Percentiles rank a stretch among this genome's conserved stretches.
These are phyloP conservation scores for Tympanuchus pallidicinctus DNA, from an alignment of 2,113 vertebrate genomes.

Conservation along the genomic window DNA sequence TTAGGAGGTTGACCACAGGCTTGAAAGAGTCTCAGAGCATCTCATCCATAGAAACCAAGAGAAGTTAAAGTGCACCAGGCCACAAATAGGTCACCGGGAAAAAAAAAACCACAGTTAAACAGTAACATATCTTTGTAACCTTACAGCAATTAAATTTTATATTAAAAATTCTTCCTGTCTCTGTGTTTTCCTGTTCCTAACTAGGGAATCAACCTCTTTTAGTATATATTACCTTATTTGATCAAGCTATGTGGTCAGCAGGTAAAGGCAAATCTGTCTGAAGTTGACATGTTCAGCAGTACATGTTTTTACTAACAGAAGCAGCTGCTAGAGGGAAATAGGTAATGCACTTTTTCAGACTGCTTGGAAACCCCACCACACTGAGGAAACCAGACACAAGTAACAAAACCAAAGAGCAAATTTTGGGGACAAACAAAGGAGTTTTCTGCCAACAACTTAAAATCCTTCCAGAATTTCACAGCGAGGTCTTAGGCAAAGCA, in stretches of 20 bases:
- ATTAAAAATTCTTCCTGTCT: not conserved
- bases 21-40: not conserved
- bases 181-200: not conserved
- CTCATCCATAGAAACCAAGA: not conserved
- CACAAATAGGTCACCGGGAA: not conserved
- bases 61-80: not conserved
- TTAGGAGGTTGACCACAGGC: not conserved
- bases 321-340: not conserved
- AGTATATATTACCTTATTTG: not conserved
- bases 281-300: not conserved
- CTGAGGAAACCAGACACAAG: slow-evolving; percentile 11
- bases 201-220: not conserved
- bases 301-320: not conserved
- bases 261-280: not conserved
- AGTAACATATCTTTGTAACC: not conserved
- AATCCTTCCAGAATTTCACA: not conserved
- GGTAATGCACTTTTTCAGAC: not conserved
- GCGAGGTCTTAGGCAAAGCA: slow-evolving; percentile 20
- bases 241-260: not conserved
- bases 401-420: slow-evolving; percentile 42
- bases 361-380: not conserved
- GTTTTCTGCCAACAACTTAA: slow-evolving; percentile 1
- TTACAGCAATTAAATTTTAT: not conserved
- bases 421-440: slow-evolving; percentile 11
- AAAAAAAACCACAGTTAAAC: not conserved